A percentile compares a stretch with the other conserved stretches of the same genome.
Evolutionary conservation across 2,797 vertebrate genomes (phyloP).

Genomic region (Gymnothorax javanicus): DNA sequence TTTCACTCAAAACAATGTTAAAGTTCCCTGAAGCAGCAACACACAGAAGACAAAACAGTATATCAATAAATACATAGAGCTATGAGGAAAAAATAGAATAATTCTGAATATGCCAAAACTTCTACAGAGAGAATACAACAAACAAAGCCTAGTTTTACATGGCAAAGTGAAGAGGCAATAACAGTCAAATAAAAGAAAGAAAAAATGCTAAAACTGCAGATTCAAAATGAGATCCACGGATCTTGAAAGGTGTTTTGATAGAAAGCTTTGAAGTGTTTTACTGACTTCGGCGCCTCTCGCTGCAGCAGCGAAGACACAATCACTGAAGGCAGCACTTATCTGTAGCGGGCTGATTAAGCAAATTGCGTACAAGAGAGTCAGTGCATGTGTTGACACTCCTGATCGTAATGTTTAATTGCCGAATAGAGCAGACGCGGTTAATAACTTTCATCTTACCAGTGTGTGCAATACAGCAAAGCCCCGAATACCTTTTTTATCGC

Average conservation of each 20-base stretch:
- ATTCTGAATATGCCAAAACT: not conserved
- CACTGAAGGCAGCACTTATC: not conserved
- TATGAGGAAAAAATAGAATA: not conserved
- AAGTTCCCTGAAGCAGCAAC: not conserved
- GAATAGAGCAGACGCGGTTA: not conserved
- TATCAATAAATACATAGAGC: not conserved
- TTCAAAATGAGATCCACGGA: not conserved
- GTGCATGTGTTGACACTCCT: not conserved
- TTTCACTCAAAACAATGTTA: not conserved
- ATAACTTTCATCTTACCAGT: not conserved
- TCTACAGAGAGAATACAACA: not conserved
- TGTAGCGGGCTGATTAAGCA: not conserved
- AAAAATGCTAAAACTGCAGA: not conserved
- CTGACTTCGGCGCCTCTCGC: not conserved
- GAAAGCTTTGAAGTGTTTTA: not conserved
- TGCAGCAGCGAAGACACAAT: not conserved
- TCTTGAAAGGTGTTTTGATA: not conserved
- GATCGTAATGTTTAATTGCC: too few species aligned
- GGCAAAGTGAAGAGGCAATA: not conserved
- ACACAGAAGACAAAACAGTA: not conserved
- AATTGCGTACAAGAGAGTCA: not conserved
- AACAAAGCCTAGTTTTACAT: slow-evolving; percentile 6
- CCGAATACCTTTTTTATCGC: not conserved
- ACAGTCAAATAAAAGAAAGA: not conserved
- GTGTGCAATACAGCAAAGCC: not conserved